Evolutionary conservation across 1,140 invertebrate species (phyloP).

Genomic region (Idris sp.): DNA sequence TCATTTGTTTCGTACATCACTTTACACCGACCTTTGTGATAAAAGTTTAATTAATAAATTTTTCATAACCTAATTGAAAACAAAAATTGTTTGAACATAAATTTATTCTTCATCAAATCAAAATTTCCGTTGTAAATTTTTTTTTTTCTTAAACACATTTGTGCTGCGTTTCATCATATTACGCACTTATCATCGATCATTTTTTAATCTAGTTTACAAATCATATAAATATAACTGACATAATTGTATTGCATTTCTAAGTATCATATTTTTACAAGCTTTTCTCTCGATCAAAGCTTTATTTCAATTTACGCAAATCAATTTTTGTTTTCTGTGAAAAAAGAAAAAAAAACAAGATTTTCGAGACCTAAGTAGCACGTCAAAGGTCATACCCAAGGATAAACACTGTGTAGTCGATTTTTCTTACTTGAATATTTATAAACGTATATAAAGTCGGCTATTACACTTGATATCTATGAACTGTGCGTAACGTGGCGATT

Average conservation of each 20-base stretch:
- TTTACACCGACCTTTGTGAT: conserved; percentile 5
- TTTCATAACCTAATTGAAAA: too few relatives aligned
- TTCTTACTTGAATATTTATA: conserved; percentile 55
- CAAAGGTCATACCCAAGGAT: conserved; percentile 47
- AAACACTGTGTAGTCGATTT: conserved; percentile 43
- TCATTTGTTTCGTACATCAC: conserved; percentile 6
- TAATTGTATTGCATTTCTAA: neutral
- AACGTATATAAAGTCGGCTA: conserved; percentile 40
- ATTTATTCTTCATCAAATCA: too few relatives aligned
- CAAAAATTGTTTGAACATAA: too few relatives aligned
- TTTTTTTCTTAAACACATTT: too few relatives aligned
- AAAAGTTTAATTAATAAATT: too few relatives aligned
- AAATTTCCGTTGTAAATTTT: too few relatives aligned
- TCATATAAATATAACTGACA: conserved; percentile 22
- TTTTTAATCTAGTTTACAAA: conserved; percentile 25
- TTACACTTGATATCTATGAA: conserved; percentile 18
- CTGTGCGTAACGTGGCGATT: neutral
- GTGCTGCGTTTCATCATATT: conserved; percentile 4
- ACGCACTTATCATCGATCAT: conserved; percentile 18
- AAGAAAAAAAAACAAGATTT: conserved; percentile 24
- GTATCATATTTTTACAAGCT: neutral
- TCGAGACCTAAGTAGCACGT: conserved; percentile 28
- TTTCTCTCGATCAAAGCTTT: neutral
- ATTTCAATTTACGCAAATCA: too few relatives aligned
- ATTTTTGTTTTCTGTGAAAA: neutral